A percentile compares a stretch with the other conserved stretches of the same genome.
These are phyloP conservation scores for Caenorhabditis zanzibari DNA, from an alignment of 2,888 invertebrate genomes.

Conservation along the genomic window DNA sequence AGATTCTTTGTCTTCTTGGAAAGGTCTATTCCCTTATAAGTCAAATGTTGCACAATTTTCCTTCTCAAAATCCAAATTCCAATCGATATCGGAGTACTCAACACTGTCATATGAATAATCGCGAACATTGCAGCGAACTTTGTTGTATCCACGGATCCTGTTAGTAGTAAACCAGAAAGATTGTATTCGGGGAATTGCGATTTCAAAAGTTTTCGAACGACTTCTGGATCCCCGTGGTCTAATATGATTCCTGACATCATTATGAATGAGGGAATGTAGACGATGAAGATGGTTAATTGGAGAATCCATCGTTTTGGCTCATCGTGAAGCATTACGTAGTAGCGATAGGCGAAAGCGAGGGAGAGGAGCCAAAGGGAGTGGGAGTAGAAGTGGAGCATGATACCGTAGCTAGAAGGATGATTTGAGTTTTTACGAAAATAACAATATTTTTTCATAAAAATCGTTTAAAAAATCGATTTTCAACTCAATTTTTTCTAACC, in stretches of 20 bases:
- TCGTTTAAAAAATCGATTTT: too few species aligned
- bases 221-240: conserved; percentile 13
- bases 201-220: conserved; percentile 9
- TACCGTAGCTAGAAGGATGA: conserved; percentile 18
- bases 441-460: too few species aligned
- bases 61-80: conserved; percentile 30
- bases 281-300: background rate
- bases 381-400: conserved; percentile 47
- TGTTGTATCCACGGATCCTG: conserved; percentile 6
- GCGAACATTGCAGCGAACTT: conserved; percentile 28
- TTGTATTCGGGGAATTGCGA: conserved; percentile 23
- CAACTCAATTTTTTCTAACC: too few species aligned
- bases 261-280: conserved; percentile 39
- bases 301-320: conserved; percentile 15
- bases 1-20: conserved; percentile 31
- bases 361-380: conserved; percentile 39
- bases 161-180: conserved; percentile 8
- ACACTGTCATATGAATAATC: conserved; percentile 48
- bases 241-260: conserved; percentile 2
- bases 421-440: too few species aligned
- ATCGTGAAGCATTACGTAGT: conserved; percentile 15
- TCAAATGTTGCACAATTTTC: conserved; percentile 26
- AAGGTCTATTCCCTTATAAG: conserved; percentile 19
- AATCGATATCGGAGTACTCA: conserved; percentile 33
- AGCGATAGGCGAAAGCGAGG: conserved; percentile 40